These are phyloP conservation scores for Leptocoma aspasia DNA, from an alignment of 2,113 vertebrate species.

Conservation along the genomic window DNA sequence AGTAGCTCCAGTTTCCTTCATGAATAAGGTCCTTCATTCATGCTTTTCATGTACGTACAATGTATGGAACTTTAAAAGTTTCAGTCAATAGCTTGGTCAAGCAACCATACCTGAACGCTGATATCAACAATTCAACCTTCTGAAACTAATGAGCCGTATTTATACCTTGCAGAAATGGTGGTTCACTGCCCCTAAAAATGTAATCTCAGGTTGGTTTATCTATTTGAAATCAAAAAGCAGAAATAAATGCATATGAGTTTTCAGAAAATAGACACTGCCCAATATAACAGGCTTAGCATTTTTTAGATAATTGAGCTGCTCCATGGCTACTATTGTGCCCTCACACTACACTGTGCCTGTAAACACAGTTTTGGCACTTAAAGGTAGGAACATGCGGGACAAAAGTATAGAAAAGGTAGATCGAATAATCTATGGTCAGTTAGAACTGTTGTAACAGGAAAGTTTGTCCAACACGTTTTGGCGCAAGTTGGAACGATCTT, in stretches of 20 bases:
- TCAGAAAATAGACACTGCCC: background rate
- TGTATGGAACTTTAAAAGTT: background rate
- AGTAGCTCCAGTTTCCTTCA: background rate
- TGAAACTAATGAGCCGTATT: background rate
- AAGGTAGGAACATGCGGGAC: background rate
- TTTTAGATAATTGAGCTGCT: background rate
- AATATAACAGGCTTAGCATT: background rate
- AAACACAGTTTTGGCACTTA: background rate
- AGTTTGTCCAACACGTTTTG: background rate
- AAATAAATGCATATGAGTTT: background rate
- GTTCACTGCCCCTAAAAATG: background rate
- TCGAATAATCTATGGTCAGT: background rate
- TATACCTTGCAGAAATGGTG: background rate
- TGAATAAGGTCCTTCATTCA: conserved; percentile 13
- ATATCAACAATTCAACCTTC: background rate
- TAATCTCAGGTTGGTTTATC: background rate
- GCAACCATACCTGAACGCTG: background rate
- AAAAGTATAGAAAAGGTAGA: background rate
- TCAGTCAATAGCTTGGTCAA: conserved; percentile 24
- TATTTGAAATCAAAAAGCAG: background rate
- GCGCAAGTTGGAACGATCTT: background rate
- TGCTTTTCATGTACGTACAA: background rate
- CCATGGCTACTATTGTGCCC: background rate
- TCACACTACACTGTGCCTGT: background rate
- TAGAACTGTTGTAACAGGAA: background rate